Percentiles rank a stretch among this genome's conserved stretches.
These are phyloP conservation scores for Myotis planiceps DNA, from an alignment of 2,797 vertebrate genomes.

Conservation along the genomic window DNA sequence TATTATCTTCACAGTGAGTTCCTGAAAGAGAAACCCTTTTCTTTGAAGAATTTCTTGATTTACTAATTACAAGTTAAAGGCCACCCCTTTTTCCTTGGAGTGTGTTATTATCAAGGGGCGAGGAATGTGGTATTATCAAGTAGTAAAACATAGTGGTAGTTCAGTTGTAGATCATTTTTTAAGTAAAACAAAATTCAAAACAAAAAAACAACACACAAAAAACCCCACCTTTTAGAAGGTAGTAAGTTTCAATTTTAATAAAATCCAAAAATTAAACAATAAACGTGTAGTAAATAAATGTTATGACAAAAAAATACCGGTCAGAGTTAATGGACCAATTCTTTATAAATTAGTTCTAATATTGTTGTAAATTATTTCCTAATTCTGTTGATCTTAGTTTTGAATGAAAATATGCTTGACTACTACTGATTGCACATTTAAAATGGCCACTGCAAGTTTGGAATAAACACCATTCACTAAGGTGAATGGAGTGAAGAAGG, in stretches of 20 bases:
- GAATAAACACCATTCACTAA: constrained; percentile 65
- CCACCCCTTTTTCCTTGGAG: background rate
- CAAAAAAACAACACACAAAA: background rate
- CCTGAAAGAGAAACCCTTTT: constrained; percentile 31
- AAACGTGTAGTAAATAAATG: background rate
- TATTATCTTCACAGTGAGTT: background rate
- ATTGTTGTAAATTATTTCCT: background rate
- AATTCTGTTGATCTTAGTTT: constrained; percentile 22
- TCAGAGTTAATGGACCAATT: background rate
- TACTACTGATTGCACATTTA: background rate
- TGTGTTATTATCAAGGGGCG: background rate
- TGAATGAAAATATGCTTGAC: constrained; percentile 1
- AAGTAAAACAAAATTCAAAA: background rate
- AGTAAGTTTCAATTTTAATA: constrained; percentile 18
- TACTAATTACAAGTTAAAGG: background rate
- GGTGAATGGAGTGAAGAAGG: constrained; percentile 71
- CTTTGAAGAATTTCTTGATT: background rate
- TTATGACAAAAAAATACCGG: background rate
- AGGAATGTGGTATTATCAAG: background rate
- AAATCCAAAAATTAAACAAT: constrained; percentile 31
- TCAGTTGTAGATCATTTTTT: background rate
- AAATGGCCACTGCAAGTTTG: constrained; percentile 36
- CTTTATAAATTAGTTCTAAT: background rate
- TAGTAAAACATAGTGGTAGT: background rate
- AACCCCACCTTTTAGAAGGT: background rate